These are phyloP conservation scores for Dermolepida albohirtum DNA, from an alignment of 2,888 invertebrate species.

Conservation along the genomic window DNA sequence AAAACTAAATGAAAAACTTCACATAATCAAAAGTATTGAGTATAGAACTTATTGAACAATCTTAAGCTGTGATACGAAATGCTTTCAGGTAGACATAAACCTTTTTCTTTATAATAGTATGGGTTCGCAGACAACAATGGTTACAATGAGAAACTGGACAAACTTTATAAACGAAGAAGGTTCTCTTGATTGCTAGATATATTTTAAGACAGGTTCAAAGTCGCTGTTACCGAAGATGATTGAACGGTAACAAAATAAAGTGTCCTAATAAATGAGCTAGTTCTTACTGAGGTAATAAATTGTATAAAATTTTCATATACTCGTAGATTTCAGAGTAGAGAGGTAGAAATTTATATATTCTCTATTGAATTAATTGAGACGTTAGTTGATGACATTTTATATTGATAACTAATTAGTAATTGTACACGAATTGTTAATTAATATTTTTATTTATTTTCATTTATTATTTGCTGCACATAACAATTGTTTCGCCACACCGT, in stretches of 20 bases:
- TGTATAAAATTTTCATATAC: too few species aligned
- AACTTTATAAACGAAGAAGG: conserved; percentile 9
- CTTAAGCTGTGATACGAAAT: conserved; percentile 8
- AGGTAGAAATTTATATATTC: too few species aligned
- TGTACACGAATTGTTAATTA: too few species aligned
- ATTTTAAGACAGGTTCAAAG: conserved; percentile 1
- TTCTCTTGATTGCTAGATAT: not conserved
- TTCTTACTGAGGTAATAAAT: too few species aligned
- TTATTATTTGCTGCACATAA: too few species aligned
- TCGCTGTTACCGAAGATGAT: not conserved
- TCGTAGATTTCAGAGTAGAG: too few species aligned
- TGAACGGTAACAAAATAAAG: not conserved
- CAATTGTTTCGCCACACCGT: too few species aligned
- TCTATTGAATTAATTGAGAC: too few species aligned
- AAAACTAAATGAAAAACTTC: not conserved
- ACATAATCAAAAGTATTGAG: not conserved
- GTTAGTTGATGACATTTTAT: too few species aligned
- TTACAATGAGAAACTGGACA: conserved; percentile 27
- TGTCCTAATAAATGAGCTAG: too few species aligned
- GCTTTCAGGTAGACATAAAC: conserved; percentile 30
- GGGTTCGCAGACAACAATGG: conserved; percentile 22
- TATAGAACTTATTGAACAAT: conserved; percentile 12
- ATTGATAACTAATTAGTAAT: too few species aligned
- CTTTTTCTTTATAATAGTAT: conserved; percentile 25
- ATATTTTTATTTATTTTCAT: too few species aligned